Evolutionary conservation across 2,797 vertebrate genomes (phyloP).

Genomic region (Catostomus latipinnis): DNA sequence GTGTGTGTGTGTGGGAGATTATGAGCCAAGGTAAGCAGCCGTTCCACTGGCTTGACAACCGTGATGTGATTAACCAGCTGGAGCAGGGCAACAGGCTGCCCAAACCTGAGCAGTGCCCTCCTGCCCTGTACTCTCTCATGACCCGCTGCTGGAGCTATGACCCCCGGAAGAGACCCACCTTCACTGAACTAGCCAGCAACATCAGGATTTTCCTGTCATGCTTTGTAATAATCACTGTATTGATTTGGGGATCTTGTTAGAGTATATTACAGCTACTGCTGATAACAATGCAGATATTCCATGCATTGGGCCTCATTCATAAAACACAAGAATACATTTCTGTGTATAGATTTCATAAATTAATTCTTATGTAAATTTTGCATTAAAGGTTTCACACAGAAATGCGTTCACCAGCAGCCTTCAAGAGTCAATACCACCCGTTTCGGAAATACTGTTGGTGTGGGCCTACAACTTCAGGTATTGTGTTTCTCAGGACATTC

Average conservation of each 20-base stretch:
- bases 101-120: slow-evolving; percentile 90
- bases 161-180: slow-evolving; percentile 87
- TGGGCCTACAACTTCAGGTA: slow-evolving; percentile 93
- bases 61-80: slow-evolving; percentile 92
- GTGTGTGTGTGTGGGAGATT: slow-evolving; percentile 97
- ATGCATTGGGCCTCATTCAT: too few species aligned
- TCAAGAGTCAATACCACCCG: slow-evolving; percentile 78
- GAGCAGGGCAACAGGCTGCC: slow-evolving; percentile 94
- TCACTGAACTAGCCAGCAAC: slow-evolving; percentile 92
- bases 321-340: too few species aligned
- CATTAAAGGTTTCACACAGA: too few species aligned
- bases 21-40: slow-evolving; percentile 91
- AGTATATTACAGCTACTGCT: neutral
- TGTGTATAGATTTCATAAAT: too few species aligned
- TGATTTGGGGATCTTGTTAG: neutral
- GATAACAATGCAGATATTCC: neutral
- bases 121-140: slow-evolving; percentile 94
- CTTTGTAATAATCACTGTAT: slow-evolving; percentile 6
- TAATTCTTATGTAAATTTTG: too few species aligned
- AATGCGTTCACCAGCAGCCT: slow-evolving; percentile 74
- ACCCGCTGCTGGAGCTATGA: slow-evolving; percentile 97
- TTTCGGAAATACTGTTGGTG: slow-evolving; percentile 77
- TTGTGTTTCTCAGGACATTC: neutral
- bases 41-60: slow-evolving; percentile 97
- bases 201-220: slow-evolving; percentile 80